A percentile compares a stretch with the other conserved stretches of the same genome.
phyloP scores from a whole-genome alignment of 2,888 invertebrate genomes.

The Callinectes sapidus region DNA sequence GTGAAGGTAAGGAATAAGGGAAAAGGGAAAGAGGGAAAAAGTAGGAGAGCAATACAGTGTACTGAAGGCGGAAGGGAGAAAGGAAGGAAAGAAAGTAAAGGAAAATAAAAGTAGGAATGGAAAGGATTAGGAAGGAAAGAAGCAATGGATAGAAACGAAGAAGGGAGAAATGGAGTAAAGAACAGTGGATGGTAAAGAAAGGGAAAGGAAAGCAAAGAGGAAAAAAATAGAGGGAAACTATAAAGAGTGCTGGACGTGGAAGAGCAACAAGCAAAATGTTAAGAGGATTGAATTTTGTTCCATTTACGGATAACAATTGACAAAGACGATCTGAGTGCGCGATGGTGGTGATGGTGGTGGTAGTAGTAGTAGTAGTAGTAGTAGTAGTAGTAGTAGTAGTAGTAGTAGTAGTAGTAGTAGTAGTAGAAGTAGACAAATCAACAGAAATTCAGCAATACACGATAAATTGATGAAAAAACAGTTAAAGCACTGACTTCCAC shows the following conservation, averaged over 20 bases:
- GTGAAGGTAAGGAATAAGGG: too few species aligned
- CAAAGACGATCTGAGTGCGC: neutral
- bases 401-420: conserved; percentile 3
- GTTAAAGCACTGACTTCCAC: too few species aligned
- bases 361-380: neutral
- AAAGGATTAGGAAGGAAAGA: too few species aligned
- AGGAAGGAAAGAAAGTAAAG: neutral
- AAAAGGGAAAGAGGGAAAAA: neutral
- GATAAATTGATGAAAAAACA: neutral
- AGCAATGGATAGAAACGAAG: neutral
- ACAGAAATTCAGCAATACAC: neutral
- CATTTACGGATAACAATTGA: too few species aligned
- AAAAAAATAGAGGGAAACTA: neutral
- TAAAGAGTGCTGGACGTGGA: neutral
- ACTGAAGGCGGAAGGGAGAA: neutral
- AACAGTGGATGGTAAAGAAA: neutral
- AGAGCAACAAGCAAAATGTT: neutral
- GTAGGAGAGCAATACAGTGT: neutral
- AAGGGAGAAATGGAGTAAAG: neutral
- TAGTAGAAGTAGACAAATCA: neutral
- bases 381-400: neutral
- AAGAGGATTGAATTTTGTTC: neutral
- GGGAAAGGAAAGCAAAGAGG: neutral
- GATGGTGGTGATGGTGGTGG: neutral
- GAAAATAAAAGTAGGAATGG: too few species aligned